Conservation (phyloP, 2,888 invertebrate species). For the Euzetes globulus region DNA sequence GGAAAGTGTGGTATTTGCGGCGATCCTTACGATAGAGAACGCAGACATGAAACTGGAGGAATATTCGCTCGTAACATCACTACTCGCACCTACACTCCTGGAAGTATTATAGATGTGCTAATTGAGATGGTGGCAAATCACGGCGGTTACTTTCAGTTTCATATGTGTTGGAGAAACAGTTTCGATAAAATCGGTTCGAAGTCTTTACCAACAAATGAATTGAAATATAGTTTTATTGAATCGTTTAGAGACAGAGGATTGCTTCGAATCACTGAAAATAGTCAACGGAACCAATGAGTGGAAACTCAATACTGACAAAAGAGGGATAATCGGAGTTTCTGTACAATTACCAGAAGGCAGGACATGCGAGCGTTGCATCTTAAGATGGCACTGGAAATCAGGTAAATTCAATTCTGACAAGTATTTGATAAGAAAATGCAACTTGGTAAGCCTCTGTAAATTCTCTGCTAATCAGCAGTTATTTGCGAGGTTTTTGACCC, state of each 20-base stretch:
- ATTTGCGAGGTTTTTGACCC: too few species aligned
- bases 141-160: constrained; percentile 41
- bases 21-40: constrained; percentile 40
- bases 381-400: constrained; percentile 43
- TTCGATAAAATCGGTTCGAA: constrained; percentile 31
- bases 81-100: constrained; percentile 39
- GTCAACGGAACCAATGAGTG: constrained; percentile 34
- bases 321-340: constrained; percentile 39
- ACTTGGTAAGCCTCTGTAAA: too few species aligned
- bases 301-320: constrained; percentile 30
- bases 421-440: too few species aligned
- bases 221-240: too few species aligned
- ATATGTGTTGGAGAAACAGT: constrained; percentile 40
- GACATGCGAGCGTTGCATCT: constrained; percentile 40
- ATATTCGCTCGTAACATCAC: constrained; percentile 40
- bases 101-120: constrained; percentile 40
- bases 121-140: constrained; percentile 42
- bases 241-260: constrained; percentile 42
- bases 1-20: constrained; percentile 43
- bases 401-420: constrained; percentile 36
- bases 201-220: background rate
- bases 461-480: too few species aligned
- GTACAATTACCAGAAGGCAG: constrained; percentile 39
- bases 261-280: constrained; percentile 40
- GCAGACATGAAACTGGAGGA: constrained; percentile 42